Evolutionary conservation across 1,140 invertebrate species (phyloP).

Genomic region (Penaeus chinensis): DNA sequence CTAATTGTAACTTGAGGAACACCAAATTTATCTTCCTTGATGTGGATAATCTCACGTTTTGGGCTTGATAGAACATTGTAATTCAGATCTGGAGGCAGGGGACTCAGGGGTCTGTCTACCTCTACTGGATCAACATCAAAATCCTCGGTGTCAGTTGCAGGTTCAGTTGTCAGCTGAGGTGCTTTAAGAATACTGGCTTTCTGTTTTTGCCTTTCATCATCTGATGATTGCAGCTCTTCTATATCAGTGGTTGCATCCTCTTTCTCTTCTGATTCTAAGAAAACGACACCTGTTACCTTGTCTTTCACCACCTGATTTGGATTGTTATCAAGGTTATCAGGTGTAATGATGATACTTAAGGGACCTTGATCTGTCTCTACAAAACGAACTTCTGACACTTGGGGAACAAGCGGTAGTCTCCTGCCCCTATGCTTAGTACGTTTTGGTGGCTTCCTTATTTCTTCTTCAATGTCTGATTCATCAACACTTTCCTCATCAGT

Average conservation of each 20-base stretch:
- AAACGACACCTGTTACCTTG: constrained; percentile 52
- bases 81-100: constrained; percentile 56
- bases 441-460: constrained; percentile 27
- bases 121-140: constrained; percentile 45
- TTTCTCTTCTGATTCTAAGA: constrained; percentile 57
- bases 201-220: constrained; percentile 31
- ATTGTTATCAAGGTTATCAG: constrained; percentile 45
- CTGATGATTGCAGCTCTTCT: constrained; percentile 50
- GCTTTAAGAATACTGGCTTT: neutral
- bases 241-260: constrained; percentile 49
- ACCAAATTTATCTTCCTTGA: constrained; percentile 62
- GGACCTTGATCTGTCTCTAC: constrained; percentile 58
- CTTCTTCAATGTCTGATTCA: constrained; percentile 54
- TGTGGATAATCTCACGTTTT: constrained; percentile 60
- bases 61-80: constrained; percentile 55
- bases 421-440: constrained; percentile 16
- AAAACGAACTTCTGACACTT: constrained; percentile 58
- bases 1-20: constrained; percentile 62
- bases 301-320: constrained; percentile 23
- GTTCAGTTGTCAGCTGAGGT: constrained; percentile 20
- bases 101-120: constrained; percentile 47
- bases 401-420: constrained; percentile 39
- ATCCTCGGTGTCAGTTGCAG: constrained; percentile 55
- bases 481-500: constrained; percentile 61
- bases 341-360: constrained; percentile 60